phyloP scores from a whole-genome alignment of 2,113 vertebrate genomes.

The Pristiophorus japonicus region DNA sequence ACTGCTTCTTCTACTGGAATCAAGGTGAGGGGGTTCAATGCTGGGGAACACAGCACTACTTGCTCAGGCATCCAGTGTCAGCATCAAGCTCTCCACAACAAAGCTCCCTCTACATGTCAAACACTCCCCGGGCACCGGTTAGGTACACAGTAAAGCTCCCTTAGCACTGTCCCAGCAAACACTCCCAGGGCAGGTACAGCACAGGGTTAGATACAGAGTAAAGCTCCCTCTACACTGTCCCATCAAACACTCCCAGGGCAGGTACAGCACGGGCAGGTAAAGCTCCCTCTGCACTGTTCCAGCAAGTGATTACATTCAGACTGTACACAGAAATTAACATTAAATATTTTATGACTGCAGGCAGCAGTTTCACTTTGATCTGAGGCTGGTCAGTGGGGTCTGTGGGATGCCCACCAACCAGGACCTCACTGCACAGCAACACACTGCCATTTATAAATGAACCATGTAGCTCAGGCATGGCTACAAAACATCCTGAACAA shows the following conservation, averaged over 20 bases:
- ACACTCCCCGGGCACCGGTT: background rate
- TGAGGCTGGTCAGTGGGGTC: background rate
- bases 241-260: background rate
- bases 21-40: background rate
- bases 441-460: background rate
- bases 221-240: background rate
- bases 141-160: background rate
- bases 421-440: background rate
- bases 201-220: background rate
- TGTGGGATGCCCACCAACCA: too few species aligned
- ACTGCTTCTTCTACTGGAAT: background rate
- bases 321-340: background rate
- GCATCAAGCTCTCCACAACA: background rate
- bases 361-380: background rate
- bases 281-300: background rate
- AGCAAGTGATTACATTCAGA: background rate
- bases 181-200: background rate
- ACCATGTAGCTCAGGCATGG: background rate
- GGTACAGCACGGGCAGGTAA: background rate
- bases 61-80: background rate
- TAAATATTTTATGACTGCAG: background rate
- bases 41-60: too few species aligned
- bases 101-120: background rate
- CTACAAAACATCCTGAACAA: background rate
- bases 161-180: background rate